These are phyloP conservation scores for Herminia tarsipennalis DNA, from an alignment of 2,888 invertebrate species.

Conservation along the genomic window DNA sequence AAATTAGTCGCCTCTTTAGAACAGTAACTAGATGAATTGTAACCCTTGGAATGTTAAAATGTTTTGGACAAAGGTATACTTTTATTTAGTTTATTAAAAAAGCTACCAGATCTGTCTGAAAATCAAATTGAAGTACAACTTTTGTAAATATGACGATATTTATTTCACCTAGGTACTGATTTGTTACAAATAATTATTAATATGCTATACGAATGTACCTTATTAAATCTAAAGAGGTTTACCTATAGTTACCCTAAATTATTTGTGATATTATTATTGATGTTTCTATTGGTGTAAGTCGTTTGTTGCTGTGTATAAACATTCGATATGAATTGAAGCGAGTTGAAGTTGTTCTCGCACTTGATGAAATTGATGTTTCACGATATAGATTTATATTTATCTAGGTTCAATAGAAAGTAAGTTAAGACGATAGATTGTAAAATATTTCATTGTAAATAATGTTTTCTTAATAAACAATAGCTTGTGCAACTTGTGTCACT, in stretches of 20 bases:
- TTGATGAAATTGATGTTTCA: conserved; percentile 50
- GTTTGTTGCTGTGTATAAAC: conserved; percentile 36
- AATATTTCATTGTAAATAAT: conserved; percentile 84
- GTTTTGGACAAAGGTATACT: conserved; percentile 11
- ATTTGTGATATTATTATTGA: conserved; percentile 81
- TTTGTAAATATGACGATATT: conserved; percentile 39
- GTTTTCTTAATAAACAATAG: conserved; percentile 71
- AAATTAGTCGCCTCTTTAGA: conserved; percentile 78
- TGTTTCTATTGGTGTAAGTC: conserved; percentile 51
- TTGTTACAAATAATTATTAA: conserved; percentile 26
- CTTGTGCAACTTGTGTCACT: conserved; percentile 63
- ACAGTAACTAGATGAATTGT: conserved; percentile 17
- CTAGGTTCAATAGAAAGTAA: conserved; percentile 68
- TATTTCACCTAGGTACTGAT: conserved; percentile 12
- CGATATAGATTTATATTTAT: conserved; percentile 52
- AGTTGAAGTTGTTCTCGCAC: conserved; percentile 24
- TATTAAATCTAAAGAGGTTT: conserved; percentile 65
- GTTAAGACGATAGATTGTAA: conserved; percentile 77
- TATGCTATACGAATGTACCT: conserved; percentile 25
- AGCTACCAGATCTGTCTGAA: conserved; percentile 11
- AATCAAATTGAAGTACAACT: conserved; percentile 30
- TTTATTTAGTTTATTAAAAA: conserved; percentile 15
- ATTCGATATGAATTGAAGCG: conserved; percentile 27
- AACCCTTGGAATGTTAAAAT: conserved; percentile 16
- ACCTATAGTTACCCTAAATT: conserved; percentile 80